Percentiles rank a stretch among this genome's conserved stretches.
Conservation (phyloP, 2,888 invertebrate species). For the Rutpela maculata region DNA sequence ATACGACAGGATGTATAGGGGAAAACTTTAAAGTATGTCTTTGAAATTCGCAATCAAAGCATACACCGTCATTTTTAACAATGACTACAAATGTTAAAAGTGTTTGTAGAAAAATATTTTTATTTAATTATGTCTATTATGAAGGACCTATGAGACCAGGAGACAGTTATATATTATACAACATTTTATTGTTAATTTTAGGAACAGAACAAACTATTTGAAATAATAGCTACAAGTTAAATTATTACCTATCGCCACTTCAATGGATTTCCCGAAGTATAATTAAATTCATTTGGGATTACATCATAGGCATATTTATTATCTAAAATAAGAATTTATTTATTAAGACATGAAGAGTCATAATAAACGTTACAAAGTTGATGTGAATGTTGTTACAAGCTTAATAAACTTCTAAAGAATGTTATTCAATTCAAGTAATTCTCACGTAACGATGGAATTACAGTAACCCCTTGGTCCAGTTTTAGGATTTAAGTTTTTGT, state of each 20-base stretch:
- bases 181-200: too few relatives aligned
- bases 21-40: too few relatives aligned
- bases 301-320: not conserved
- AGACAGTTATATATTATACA: too few relatives aligned
- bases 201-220: too few relatives aligned
- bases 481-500: not conserved
- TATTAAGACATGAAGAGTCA: not conserved
- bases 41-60: too few relatives aligned
- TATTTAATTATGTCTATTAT: too few relatives aligned
- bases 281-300: not conserved
- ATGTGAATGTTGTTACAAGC: not conserved
- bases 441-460: not conserved
- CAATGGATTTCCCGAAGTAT: not conserved
- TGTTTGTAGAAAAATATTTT: too few relatives aligned
- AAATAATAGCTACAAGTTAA: too few relatives aligned
- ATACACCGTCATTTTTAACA: too few relatives aligned
- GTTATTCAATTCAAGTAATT: not conserved
- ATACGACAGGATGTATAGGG: too few relatives aligned
- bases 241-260: not conserved
- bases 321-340: not conserved
- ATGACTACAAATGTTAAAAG: too few relatives aligned
- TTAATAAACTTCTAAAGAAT: not conserved
- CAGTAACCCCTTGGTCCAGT: conserved; percentile 2
- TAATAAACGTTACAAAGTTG: not conserved
- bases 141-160: too few relatives aligned